Base-by-base conservation (phyloP, 2,113 vertebrate species). In the Mungos mungo region DNA sequence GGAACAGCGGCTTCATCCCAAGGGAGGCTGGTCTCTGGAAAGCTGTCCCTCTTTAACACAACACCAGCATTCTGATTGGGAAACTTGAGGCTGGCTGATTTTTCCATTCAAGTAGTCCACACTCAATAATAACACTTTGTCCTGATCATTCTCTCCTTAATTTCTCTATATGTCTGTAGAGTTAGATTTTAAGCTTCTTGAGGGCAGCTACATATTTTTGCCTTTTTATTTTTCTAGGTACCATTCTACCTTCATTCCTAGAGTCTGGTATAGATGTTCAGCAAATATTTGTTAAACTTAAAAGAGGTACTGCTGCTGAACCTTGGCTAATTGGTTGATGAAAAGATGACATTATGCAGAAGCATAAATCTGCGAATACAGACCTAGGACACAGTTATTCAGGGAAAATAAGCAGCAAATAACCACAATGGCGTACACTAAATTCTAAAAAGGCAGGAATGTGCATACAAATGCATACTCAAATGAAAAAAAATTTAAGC, bases 21-120 rank as follows among this genome's bases (percentile, higher is more conserved):
- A 60, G 57, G 21, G 21, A 2, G 4, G 12, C 5, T 21, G n/a
- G 68, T n/a, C 52, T 65, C 83, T 1, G 25, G 21, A 19, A 66
- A n/a, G 69, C 2, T 1, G 14, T 2, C 10, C 8, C 14, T 41
- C 35, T 41, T 16, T 41, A 50, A 63, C 16, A 9, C 0, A 66
- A 23, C 1, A 33, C 19, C 6, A 13, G 2, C 23, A 57, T 27
- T 33, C 31, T 19, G 41, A 54, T 0, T 25, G 80, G 27, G 33
- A 91, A 57, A 5, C 10, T 18, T 23, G 13, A 57, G 65, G 7
- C 4, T 7, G 41, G 13, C 23, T 13, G 15, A 1, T 57, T 10
- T 33, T 45, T 47, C 25, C 71, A 25, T 23, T 47, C 4, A 25
- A 27, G n/a, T 7, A 50, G 77, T 14, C 14, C 47, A 3, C 29